These are phyloP conservation scores for Parthenolecanium corni DNA, from an alignment of 2,888 invertebrate species.

Conservation along the genomic window DNA sequence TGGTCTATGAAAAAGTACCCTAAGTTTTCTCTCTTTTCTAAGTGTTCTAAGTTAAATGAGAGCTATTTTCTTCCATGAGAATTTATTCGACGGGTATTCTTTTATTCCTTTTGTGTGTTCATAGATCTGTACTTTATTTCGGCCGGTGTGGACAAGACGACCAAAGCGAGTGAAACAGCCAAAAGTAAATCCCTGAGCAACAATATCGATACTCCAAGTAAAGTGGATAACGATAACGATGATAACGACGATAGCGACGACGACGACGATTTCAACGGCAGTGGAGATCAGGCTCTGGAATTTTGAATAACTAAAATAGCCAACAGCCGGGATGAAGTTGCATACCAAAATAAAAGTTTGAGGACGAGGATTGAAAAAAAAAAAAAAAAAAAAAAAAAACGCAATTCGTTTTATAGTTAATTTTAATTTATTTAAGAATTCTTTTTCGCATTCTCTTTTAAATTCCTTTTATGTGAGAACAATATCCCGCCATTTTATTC, in stretches of 20 bases:
- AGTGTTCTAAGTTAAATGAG: neutral
- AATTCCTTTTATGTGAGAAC: too few relatives aligned
- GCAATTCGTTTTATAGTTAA: neutral
- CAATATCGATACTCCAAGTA: constrained; percentile 42
- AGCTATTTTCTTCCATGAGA: too few relatives aligned
- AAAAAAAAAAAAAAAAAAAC: neutral
- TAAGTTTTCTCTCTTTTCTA: too few relatives aligned
- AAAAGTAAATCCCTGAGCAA: constrained; percentile 5
- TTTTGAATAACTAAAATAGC: constrained; percentile 44
- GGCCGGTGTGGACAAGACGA: constrained; percentile 34
- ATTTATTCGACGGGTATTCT: too few relatives aligned
- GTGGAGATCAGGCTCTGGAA: constrained; percentile 63
- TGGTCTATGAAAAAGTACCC: too few relatives aligned
- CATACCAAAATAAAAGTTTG: too few relatives aligned
- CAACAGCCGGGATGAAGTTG: too few relatives aligned
- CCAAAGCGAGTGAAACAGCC: neutral
- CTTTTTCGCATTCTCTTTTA: too few relatives aligned
- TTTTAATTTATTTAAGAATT: neutral
- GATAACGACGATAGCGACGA: constrained; percentile 58
- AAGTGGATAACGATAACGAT: constrained; percentile 51
- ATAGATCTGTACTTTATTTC: constrained; percentile 34
- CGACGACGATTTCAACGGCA: constrained; percentile 59
- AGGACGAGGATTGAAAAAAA: too few relatives aligned
- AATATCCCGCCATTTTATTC: too few relatives aligned
- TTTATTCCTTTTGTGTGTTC: neutral